phyloP scores from a whole-genome alignment of 1,140 invertebrate genomes.

The Tetragonula clypearis region DNA sequence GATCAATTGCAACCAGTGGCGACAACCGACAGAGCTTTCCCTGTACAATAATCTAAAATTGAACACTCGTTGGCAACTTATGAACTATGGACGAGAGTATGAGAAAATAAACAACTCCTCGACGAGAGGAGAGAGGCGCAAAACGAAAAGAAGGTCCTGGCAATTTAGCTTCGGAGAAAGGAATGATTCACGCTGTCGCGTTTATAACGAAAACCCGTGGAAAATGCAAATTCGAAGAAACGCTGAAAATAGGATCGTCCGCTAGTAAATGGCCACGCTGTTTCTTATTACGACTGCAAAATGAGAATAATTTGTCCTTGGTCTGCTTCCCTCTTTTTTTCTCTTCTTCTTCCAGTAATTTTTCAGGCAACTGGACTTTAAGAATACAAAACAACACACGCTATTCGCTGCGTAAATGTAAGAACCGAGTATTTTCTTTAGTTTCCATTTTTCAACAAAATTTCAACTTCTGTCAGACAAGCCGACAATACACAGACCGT shows the following conservation, averaged over 20 bases:
- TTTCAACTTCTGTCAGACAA: too few species aligned
- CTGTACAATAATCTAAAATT: too few species aligned
- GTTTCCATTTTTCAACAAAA: too few species aligned
- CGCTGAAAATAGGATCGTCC: constrained; percentile 19
- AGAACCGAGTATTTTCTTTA: background rate
- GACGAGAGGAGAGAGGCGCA: background rate
- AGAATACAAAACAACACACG: background rate
- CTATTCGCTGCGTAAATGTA: background rate
- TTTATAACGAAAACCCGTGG: background rate
- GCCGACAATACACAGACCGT: too few species aligned
- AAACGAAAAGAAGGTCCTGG: background rate
- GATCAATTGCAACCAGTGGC: too few species aligned
- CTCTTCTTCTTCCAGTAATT: background rate
- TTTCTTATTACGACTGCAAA: constrained; percentile 19
- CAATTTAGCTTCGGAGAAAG: constrained; percentile 15
- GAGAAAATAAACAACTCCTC: too few species aligned
- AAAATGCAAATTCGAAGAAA: constrained; percentile 37
- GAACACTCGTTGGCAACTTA: too few species aligned
- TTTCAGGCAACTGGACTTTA: background rate
- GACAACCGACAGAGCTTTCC: too few species aligned
- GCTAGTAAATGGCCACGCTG: background rate
- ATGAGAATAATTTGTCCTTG: constrained; percentile 31
- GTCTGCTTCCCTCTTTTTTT: background rate
- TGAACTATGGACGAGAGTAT: too few species aligned
- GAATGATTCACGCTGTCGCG: background rate